Conservation (phyloP, 2,888 invertebrate genomes). For the Tipula confusa region DNA sequence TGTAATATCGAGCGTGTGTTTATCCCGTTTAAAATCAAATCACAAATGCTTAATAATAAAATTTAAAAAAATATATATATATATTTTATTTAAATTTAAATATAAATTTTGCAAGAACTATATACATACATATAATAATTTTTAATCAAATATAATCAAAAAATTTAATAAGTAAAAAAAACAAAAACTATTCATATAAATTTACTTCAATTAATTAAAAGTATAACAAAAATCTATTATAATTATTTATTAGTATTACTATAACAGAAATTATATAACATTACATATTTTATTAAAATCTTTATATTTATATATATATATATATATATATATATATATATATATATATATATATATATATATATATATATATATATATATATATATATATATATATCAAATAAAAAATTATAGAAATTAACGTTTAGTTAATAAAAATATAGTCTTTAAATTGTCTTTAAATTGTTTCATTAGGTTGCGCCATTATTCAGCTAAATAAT, state of each 20-base stretch:
- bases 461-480: too few relatives aligned
- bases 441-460: too few relatives aligned
- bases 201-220: background rate
- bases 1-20: background rate
- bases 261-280: background rate
- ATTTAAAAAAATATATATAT: too few relatives aligned
- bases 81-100: background rate
- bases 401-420: background rate
- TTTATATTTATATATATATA: background rate
- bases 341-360: background rate
- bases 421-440: background rate
- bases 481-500: too few relatives aligned
- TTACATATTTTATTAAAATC: constrained; percentile 14
- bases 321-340: too few relatives aligned
- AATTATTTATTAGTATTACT: constrained; percentile 20
- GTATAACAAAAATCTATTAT: background rate
- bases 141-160: background rate
- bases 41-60: background rate
- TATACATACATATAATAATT: background rate
- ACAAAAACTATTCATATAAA: background rate
- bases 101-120: too few relatives aligned
- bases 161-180: background rate
- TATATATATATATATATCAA: background rate
- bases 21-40: background rate
- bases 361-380: background rate